Conservation (phyloP, 1,140 invertebrate genomes). For the Drosophila sproati region DNA sequence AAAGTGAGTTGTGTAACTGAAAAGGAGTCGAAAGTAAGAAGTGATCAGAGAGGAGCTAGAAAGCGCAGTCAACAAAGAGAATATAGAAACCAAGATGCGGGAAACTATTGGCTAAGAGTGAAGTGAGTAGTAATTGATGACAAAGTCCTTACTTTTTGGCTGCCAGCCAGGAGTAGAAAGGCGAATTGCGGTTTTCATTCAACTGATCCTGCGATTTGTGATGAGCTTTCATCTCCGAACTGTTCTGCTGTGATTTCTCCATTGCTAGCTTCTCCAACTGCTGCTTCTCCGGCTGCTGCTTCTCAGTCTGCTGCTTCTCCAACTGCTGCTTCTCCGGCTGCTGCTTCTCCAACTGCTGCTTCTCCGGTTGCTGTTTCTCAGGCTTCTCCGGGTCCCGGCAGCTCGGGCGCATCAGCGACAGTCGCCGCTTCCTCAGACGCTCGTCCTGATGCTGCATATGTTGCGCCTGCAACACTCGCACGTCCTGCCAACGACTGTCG, state of each 20-base stretch:
- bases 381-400: background rate
- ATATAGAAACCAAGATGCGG: too few species aligned
- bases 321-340: background rate
- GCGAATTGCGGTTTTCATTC: background rate
- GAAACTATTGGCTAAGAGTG: too few species aligned
- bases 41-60: too few species aligned
- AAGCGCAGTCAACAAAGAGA: too few species aligned
- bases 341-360: background rate
- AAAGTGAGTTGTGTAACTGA: too few species aligned
- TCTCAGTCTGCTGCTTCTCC: background rate
- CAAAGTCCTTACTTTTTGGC: slow-evolving; percentile 33
- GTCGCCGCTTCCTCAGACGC: background rate
- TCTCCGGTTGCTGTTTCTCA: background rate
- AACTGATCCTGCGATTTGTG: background rate
- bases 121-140: background rate
- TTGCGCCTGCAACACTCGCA: background rate
- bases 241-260: background rate
- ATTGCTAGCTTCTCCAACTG: background rate
- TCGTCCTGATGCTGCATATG: background rate
- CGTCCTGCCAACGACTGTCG: background rate
- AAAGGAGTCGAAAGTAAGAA: too few species aligned
- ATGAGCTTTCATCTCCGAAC: slow-evolving; percentile 22
- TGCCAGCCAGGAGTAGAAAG: slow-evolving; percentile 24
- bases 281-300: background rate
- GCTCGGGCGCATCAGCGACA: background rate